phyloP scores from a whole-genome alignment of 2,113 vertebrate species.

The Ceyx margarethae region DNA sequence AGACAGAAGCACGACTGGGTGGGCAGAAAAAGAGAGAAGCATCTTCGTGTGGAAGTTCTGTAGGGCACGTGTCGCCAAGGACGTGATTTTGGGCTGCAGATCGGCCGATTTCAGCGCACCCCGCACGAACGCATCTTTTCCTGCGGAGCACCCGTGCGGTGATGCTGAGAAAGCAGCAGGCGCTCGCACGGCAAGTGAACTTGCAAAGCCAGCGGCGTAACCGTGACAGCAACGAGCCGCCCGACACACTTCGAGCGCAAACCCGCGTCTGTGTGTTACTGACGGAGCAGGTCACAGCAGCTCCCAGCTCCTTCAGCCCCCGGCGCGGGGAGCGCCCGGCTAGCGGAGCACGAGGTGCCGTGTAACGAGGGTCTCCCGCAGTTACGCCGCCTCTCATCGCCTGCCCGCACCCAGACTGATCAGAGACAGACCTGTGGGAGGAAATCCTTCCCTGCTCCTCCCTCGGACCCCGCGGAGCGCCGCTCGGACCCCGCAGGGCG shows the following conservation, averaged over 20 bases:
- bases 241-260: rapidly evolving
- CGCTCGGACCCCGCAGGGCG: background rate
- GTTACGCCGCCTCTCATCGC: background rate
- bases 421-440: background rate
- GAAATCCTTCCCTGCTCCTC: too few species aligned
- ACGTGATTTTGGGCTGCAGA: background rate
- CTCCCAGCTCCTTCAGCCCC: background rate
- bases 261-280: background rate
- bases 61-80: background rate
- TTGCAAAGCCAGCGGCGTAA: background rate
- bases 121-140: too few species aligned
- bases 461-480: background rate
- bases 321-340: background rate
- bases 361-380: background rate
- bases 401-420: background rate
- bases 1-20: background rate
- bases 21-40: background rate
- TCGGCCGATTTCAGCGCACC: background rate
- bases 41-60: background rate
- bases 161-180: background rate
- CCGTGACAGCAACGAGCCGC: background rate
- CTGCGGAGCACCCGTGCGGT: rapidly evolving
- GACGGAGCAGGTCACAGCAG: background rate
- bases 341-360: background rate
- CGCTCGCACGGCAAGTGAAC: rapidly evolving